Percentiles rank a stretch among this genome's conserved stretches.
These are phyloP conservation scores for Rhopalosiphum nymphaeae DNA, from an alignment of 2,888 invertebrate genomes.

Conservation along the genomic window DNA sequence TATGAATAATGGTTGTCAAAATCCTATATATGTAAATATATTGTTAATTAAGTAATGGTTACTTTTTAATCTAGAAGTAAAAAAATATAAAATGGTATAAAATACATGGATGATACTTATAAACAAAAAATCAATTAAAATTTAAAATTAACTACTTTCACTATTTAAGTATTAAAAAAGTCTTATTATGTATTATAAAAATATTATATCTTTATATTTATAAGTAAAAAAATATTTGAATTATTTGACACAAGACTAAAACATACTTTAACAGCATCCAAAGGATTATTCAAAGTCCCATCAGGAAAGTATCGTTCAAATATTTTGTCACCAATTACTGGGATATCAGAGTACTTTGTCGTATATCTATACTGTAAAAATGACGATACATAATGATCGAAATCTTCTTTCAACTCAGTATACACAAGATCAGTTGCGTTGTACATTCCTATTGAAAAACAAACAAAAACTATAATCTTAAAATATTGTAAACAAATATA, in stretches of 20 bases:
- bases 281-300: not conserved
- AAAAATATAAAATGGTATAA: too few relatives aligned
- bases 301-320: not conserved
- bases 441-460: not conserved
- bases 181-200: too few relatives aligned
- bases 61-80: too few relatives aligned
- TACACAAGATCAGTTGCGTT: not conserved
- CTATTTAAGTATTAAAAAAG: too few relatives aligned
- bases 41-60: too few relatives aligned
- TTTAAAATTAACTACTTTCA: too few relatives aligned
- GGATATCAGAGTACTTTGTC: not conserved
- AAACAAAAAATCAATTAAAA: too few relatives aligned
- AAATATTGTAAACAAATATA: not conserved
- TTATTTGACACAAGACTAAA: not conserved
- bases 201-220: too few relatives aligned
- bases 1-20: too few relatives aligned
- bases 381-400: not conserved
- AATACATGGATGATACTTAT: too few relatives aligned
- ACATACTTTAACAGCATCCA: conserved; percentile 1
- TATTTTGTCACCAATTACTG: not conserved
- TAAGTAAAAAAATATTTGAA: too few relatives aligned
- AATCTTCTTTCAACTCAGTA: not conserved
- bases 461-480: not conserved
- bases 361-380: not conserved
- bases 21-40: too few relatives aligned